Base-by-base conservation (phyloP, 1,140 invertebrate species). In the Notospermus geniculatus region DNA sequence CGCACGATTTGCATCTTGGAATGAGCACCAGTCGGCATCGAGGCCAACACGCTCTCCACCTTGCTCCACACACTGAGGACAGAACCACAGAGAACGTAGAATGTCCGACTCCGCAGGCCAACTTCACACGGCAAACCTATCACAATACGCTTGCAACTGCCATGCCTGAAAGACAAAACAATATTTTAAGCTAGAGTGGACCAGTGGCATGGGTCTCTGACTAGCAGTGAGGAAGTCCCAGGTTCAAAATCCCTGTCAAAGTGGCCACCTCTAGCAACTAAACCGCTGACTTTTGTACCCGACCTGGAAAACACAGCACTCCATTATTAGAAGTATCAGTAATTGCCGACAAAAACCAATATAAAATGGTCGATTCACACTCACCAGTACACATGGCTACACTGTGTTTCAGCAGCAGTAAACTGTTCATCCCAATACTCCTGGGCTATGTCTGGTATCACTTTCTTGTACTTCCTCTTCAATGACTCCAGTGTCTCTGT, bases 1-100 rank as follows among this genome's bases (percentile, higher is more conserved):
- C 97, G 88, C 68, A 99, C 91, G 67, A 98, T 94, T 84, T 99
- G 97, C 91, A 98, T 95, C 80, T 95, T 95, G 67, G 89, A 88
- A 71, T 88, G 85, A 59, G 88, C 86, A 25, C 75, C 71, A 9
- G 74, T 75, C 27, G 76, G 80, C 64, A 78, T 69, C n/a, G 76
- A 72, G 5, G 77, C 74, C 1, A 87, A 67, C 11, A 84, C 88
- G 45, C 86, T 85, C 83, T 98, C 97, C 9, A 98, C 90, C 58
- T 92, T 87, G 67, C 90, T 89, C 96, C 96, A 98, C 13, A 98
- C 93, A 54, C 91, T 91, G 54, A 98, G 84, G 58, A 98, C 93
- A 2, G 93, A 95, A 27, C 97, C 97, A 58, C 93, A 88, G 13
- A 99, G 84, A 25, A 99, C 92, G 81, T 97, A 90, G 80, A 97